These are phyloP conservation scores for Holothuria glaberrima DNA, from an alignment of 35 echinoderm and acorn worm genomes.

Conservation along the genomic window DNA sequence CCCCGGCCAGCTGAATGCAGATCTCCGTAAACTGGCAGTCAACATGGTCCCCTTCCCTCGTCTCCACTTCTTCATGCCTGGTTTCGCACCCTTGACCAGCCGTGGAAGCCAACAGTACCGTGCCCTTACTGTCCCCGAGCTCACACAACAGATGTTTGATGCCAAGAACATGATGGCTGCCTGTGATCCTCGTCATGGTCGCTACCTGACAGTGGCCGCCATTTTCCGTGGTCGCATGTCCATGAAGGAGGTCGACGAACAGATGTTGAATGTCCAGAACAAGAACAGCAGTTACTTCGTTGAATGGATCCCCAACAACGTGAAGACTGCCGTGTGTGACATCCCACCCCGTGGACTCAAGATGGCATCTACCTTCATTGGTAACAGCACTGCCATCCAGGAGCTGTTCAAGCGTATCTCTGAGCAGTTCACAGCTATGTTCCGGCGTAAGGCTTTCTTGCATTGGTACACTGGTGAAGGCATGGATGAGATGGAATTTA, in stretches of 20 bases:
- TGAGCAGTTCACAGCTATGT: constrained; percentile 99
- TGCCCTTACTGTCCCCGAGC: constrained; percentile 90
- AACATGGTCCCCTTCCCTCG: constrained; percentile 97
- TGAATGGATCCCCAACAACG: constrained; percentile 99
- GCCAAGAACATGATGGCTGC: constrained; percentile 99
- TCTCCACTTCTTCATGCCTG: constrained; percentile 98
- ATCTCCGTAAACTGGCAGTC: constrained; percentile 93
- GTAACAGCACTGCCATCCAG: constrained; percentile 98
- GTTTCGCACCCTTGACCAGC: constrained; percentile 89
- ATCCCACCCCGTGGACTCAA: constrained; percentile 97
- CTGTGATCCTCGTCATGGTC: constrained; percentile 96
- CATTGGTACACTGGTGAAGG: constrained; percentile 99
- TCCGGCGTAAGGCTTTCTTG: constrained; percentile 99
- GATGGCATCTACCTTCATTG: constrained; percentile 97
- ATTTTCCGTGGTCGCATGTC: constrained; percentile 98
- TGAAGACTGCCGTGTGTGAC: constrained; percentile 97
- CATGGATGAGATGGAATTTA: constrained; percentile 99
- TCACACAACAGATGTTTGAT: constrained; percentile 99
- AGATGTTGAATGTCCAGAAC: constrained; percentile 97
- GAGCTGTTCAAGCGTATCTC: constrained; percentile 98
- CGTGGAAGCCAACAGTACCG: constrained; percentile 86
- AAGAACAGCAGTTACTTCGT: constrained; percentile 99
- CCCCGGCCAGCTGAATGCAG: constrained; percentile 95
- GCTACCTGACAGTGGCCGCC: constrained; percentile 95
- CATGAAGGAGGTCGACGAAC: constrained; percentile 99